Evolutionary conservation across 1,140 invertebrate genomes (phyloP).

Genomic region (Lepidurus packardi): DNA sequence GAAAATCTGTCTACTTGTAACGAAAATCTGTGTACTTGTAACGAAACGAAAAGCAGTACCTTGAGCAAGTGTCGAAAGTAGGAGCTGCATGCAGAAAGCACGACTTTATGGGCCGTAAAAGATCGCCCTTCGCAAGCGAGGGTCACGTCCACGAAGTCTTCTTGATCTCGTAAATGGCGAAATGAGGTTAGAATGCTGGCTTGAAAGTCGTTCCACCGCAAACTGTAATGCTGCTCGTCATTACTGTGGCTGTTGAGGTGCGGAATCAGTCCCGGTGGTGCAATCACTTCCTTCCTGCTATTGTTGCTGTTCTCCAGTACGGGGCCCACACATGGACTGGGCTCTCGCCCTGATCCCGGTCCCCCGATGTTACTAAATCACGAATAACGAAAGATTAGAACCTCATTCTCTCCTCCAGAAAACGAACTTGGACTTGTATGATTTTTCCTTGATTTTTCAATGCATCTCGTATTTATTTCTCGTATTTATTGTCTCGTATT

Average conservation of each 20-base stretch:
- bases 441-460: not conserved
- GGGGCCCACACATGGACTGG: not conserved
- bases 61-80: slow-evolving; percentile 83
- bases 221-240: slow-evolving; percentile 77
- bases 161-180: slow-evolving; percentile 59
- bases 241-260: slow-evolving; percentile 27
- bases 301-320: not conserved
- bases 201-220: slow-evolving; percentile 90
- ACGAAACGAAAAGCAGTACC: slow-evolving; percentile 42
- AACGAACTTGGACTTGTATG: not conserved
- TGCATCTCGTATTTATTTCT: not conserved
- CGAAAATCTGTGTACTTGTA: no score
- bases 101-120: slow-evolving; percentile 83
- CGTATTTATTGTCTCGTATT: not conserved
- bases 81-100: slow-evolving; percentile 84
- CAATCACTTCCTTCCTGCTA: not conserved
- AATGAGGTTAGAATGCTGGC: slow-evolving; percentile 81
- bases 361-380: not conserved
- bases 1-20: no score
- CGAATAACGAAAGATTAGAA: not conserved
- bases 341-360: not conserved
- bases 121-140: slow-evolving; percentile 81
- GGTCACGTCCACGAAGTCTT: slow-evolving; percentile 76
- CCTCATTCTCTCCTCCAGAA: not conserved
- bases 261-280: slow-evolving; percentile 1